Evolutionary conservation across 2,888 invertebrate genomes (phyloP), one percentile per base, ranked within the genome.

Genomic region (Nymphalis polychloros): DNA sequence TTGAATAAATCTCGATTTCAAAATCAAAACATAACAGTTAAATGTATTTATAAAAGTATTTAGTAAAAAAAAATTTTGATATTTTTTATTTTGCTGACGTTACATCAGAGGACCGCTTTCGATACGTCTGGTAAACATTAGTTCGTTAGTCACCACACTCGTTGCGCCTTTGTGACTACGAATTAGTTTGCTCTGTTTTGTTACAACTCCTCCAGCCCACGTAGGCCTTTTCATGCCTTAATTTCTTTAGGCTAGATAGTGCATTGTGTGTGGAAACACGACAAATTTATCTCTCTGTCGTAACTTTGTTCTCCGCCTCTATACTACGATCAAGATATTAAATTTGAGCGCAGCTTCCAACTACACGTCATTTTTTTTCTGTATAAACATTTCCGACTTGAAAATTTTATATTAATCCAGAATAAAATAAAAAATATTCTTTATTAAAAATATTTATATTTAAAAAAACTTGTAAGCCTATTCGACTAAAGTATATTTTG

Each of bases 91-190:
- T 20, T 71, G 69, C 35, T 59, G 60, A 59, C 71, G 27, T 3
- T 71, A 59, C 41, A 16, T 41, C 13, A 13, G 46, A 27, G 35
- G 59, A 31, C 31, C 60, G 63, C 64, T 67, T 64, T 73, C 70
- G 67, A 64, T 68, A 72, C 64, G 72, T 71, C 73, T 67, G 68
- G 65, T 72, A 76, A 76, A 76, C 74, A 75, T 74, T 75, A 74
- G 77, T 76, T 77, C 77, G 75, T 77, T 76, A 76, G 76, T 67
- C 70, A 69, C 73, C 74, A 65, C 73, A 73, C 69, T 73, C 68
- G 69, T 74, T 68, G 60, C 62, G 62, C 62, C 72, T 72, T 72
- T 72, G 70, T 67, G 67, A 67, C 65, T 67, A 63, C 64, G 69
- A 69, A 72, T 72, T 72, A 72, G 72, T 72, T 72, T 65, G 59